Base-by-base conservation (phyloP, 30 jellyfish, hydroid and myxozoan species). In the Hydractinia echinata region DNA sequence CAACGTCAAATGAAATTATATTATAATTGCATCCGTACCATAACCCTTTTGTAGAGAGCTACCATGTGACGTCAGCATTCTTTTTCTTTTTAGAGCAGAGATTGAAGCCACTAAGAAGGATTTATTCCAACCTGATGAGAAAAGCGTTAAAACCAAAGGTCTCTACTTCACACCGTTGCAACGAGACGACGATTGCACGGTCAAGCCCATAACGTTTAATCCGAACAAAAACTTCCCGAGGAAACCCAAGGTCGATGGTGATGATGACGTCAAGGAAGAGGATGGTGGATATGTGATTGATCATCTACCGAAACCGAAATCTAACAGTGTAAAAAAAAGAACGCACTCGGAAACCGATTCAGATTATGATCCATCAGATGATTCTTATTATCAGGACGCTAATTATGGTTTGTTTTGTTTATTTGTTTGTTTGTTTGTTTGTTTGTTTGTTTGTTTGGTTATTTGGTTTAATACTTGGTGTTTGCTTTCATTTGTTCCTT, bases 371-470 rank as follows among this genome's bases (percentile, higher is more conserved):
- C 98, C 98, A 18, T 44, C 64, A 39, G 68, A 54, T 10, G 98
- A 92, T 52, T 85, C 81, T 54, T 87, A 83, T 79, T 92, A 92
- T 72, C 94, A 92, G 53, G 98, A 92, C 60, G 98, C 95, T 20
- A 80, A 87, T 51, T 92, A 49, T 56, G 95, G 95, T 87, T n/a
- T 15, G 77, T 30, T 73, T 13, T 39, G 18, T 48, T 48, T 20
- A 2, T 67, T 67, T 67, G 44, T 30, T 30, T 30, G 44, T 30
- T 30, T 30, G 44, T 30, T n/a, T n/a, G n/a, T n/a, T n/a, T n/a
- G n/a, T n/a, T n/a, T n/a, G n/a, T n/a, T 30, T 30, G 44, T 30
- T 30, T 30, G 44, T 1, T 30, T 30, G 44, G 44, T 30, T 30
- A 30, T 30, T 0, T 30, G 44, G 44, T 30, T 30, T 30, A 30